A percentile compares a stretch with the other conserved stretches of the same genome.
phyloP scores from a whole-genome alignment of 2,797 vertebrate species.

The Lophius americanus region DNA sequence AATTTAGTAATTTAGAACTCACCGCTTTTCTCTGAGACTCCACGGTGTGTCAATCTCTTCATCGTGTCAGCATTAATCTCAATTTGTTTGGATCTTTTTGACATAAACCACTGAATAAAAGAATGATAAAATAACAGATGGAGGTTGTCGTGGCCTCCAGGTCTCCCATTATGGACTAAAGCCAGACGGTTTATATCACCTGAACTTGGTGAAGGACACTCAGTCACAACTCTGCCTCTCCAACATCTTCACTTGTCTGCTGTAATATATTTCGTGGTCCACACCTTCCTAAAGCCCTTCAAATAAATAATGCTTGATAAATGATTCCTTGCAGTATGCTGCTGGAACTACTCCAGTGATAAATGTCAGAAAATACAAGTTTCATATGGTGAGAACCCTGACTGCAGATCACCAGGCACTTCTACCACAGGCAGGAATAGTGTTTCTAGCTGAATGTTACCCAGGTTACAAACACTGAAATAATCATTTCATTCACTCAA shows the following conservation, averaged over 20 bases:
- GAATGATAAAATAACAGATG: slow-evolving; percentile 17
- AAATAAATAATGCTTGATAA: neutral
- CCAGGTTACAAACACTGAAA: no score
- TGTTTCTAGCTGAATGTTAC: neutral
- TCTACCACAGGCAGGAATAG: slow-evolving; percentile 6
- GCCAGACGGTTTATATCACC: slow-evolving; percentile 18
- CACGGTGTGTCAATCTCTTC: slow-evolving; percentile 18
- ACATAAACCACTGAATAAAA: slow-evolving; percentile 29
- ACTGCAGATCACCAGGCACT: neutral
- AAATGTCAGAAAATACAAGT: slow-evolving; percentile 4
- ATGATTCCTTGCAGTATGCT: neutral
- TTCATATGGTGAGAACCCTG: neutral
- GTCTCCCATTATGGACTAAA: slow-evolving; percentile 6
- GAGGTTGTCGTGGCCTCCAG: slow-evolving; percentile 17
- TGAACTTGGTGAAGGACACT: neutral
- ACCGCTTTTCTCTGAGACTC: slow-evolving; percentile 2
- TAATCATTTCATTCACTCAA: no score
- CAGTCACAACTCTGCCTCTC: slow-evolving; percentile 10
- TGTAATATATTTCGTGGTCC: neutral
- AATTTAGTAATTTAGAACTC: slow-evolving; percentile 2
- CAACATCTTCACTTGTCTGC: slow-evolving; percentile 1
- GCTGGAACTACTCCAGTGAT: neutral
- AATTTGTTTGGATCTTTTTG: slow-evolving; percentile 30
- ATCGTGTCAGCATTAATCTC: slow-evolving; percentile 28
- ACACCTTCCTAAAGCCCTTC: neutral